These are phyloP conservation scores for Cranoglanis bouderius DNA, from an alignment of 2,113 vertebrate genomes.

Conservation along the genomic window DNA sequence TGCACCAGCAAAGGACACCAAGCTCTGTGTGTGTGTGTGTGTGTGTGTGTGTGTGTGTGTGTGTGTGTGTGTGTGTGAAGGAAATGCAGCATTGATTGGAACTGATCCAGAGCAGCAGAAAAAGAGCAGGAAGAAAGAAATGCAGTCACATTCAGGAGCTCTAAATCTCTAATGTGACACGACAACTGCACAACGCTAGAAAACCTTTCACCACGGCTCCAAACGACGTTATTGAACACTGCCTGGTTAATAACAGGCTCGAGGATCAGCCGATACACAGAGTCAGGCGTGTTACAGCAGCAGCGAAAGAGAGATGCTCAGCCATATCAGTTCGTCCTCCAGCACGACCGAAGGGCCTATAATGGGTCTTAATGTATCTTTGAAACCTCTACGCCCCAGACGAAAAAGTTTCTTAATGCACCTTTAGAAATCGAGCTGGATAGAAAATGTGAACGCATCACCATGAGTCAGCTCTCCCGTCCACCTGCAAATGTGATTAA, in stretches of 20 bases:
- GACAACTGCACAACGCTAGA: background rate
- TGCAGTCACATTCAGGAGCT: background rate
- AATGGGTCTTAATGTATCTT: background rate
- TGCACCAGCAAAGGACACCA: constrained; percentile 58
- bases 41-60: constrained; percentile 37
- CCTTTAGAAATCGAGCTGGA: background rate
- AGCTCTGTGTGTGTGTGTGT: constrained; percentile 34
- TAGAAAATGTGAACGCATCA: background rate
- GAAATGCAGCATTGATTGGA: constrained; percentile 61
- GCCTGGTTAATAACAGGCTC: background rate
- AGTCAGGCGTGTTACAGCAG: background rate
- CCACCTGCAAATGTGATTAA: constrained; percentile 30
- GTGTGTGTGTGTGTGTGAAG: constrained; percentile 36
- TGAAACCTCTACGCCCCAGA: background rate
- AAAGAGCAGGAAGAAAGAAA: constrained; percentile 31
- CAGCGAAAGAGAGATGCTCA: background rate
- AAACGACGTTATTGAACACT: background rate
- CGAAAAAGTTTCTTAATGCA: background rate
- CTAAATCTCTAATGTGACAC: background rate
- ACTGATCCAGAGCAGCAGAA: constrained; percentile 55
- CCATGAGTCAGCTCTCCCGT: background rate
- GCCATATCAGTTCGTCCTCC: background rate
- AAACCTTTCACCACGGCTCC: background rate
- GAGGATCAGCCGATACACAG: background rate
- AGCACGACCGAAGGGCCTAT: background rate